Evolutionary conservation across 2,888 invertebrate species (phyloP), one percentile per base, ranked within the genome.

Genomic region (Rhagophthalmus giganteus): DNA sequence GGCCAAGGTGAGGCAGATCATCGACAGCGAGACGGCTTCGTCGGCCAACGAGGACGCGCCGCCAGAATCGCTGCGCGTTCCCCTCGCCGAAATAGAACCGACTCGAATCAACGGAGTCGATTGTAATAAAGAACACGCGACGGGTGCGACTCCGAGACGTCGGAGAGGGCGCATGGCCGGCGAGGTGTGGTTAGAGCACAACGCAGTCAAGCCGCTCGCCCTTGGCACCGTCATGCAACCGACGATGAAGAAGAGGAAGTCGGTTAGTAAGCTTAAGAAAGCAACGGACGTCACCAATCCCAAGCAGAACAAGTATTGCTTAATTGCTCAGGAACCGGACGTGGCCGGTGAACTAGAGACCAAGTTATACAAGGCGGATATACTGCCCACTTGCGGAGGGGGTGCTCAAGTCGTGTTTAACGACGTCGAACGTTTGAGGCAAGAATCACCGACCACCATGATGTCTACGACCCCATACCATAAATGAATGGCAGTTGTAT

Each of bases 341-440:
- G 86, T 88, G 0, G 90, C 90, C 62, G 98, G 98, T 0, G 94
- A 94, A 67, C 76, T 98, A 2, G 94, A 94, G 73, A 98, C 97
- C 0, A 90, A 90, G 64, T 71, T 96, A 9, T 93, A 90, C 70
- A 98, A 88, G 84, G 97, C 90, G 7, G 93, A 97, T 71, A 90
- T 98, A 2, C 82, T 96, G 1, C 94, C 93, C 0, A 98, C 98
- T 0, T 86, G 88, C 47, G 90, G 93, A 1, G 98, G 98, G 0
- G 98, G 99, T 0, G 91, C 95, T 0, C 94, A 97, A 68, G 90
- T 98, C 0, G 87, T 96, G 13, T 95, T 97, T 71, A 89, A 91
- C 62, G 97, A 97, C 73, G 89, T 98, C 1, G 98, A 99, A 72
- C 86, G 87, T 68, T 72, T 96, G 4, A 86, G 85, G 58, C 93